Base-by-base conservation (phyloP, 1,140 invertebrate genomes). In the Ruditapes philippinarum region DNA sequence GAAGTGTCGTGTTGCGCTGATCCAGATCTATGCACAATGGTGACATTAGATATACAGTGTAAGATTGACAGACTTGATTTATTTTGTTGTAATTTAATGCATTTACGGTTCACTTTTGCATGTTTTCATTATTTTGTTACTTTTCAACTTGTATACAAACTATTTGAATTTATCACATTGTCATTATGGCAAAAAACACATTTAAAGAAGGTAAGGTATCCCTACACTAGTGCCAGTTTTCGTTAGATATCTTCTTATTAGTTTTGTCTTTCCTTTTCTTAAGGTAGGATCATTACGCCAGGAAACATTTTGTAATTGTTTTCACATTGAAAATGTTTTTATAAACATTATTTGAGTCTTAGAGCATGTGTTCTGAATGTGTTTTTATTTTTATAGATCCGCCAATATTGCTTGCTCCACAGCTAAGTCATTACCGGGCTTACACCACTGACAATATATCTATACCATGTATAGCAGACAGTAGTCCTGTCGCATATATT, bases 321-420 rank as follows among this genome's bases (percentile, higher is more conserved):
- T n/a, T n/a, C n/a, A n/a, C n/a, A n/a, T n/a, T n/a, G n/a, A n/a
- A n/a, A n/a, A n/a, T n/a, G n/a, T n/a, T n/a, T n/a, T n/a, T n/a
- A n/a, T n/a, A n/a, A n/a, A n/a, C n/a, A n/a, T n/a, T n/a, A n/a
- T n/a, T n/a, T n/a, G n/a, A n/a, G n/a, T n/a, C n/a, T n/a, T n/a
- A n/a, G n/a, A n/a, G n/a, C n/a, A n/a, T n/a, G n/a, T n/a, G n/a
- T n/a, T n/a, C n/a, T n/a, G n/a, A n/a, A n/a, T 31, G 12, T 65
- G 62, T 65, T 31, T 65, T 65, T 12, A 22, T 31, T 65, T 7
- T 1, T 78, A 33, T n/a, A 78, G 74, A 78, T 78, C 74, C 74
- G n/a, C 74, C 74, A 14, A 5, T 36, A 28, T 14, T 78, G 19
- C 25, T 78, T 14, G 74, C 74, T 0, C 74, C 74, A 36, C 74